Percentiles rank a stretch among this genome's conserved stretches.
Conservation (phyloP, 2,888 invertebrate species). For the Lasioglossum leucozonium region DNA sequence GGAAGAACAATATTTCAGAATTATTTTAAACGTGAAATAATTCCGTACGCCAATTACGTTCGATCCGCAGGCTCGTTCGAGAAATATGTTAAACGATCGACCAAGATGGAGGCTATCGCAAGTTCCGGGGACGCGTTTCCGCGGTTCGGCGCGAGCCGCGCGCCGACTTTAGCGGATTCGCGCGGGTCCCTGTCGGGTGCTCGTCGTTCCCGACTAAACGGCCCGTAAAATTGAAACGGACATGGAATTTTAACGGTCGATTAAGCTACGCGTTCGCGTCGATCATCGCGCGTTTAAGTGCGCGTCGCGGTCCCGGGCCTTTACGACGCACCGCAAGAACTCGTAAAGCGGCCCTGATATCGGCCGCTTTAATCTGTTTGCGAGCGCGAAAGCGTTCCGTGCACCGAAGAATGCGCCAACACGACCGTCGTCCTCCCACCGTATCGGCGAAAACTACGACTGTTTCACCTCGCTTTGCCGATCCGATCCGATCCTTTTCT, state of each 20-base stretch:
- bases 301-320: background rate
- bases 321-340: slow-evolving; percentile 49
- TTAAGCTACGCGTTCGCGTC: slow-evolving; percentile 33
- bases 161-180: background rate
- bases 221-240: slow-evolving; percentile 43
- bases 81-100: slow-evolving; percentile 1
- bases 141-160: background rate
- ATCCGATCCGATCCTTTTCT: background rate
- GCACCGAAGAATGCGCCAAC: background rate
- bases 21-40: background rate
- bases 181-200: background rate
- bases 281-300: slow-evolving; percentile 21
- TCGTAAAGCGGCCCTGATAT: slow-evolving; percentile 52
- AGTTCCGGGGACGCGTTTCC: background rate
- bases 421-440: slow-evolving; percentile 4
- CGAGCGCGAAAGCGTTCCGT: slow-evolving; percentile 49
- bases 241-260: slow-evolving; percentile 54
- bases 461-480: background rate
- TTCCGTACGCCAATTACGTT: too few relatives aligned
- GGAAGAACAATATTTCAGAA: background rate
- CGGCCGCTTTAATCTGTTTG: slow-evolving; percentile 52
- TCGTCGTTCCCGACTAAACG: background rate
- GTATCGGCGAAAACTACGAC: background rate
- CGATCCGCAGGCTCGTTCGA: background rate
- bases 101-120: background rate